These are phyloP conservation scores for Oscheius sp. DNA, from an alignment of 2,888 invertebrate genomes.

Conservation along the genomic window DNA sequence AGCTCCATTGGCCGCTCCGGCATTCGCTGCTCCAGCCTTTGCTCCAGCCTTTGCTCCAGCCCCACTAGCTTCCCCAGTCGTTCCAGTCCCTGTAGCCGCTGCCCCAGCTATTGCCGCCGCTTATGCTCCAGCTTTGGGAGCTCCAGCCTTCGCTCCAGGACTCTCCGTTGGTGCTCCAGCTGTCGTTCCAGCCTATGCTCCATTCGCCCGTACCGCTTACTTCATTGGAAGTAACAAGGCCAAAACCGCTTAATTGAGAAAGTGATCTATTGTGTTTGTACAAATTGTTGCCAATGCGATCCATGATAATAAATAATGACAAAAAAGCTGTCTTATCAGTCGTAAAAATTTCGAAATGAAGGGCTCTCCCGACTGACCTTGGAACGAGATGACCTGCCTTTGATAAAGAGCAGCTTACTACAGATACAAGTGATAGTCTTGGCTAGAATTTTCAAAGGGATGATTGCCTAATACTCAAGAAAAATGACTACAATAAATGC, in stretches of 20 bases:
- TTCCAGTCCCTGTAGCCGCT: not conserved
- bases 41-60: not conserved
- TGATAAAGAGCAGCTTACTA: no score
- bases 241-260: constrained; percentile 27
- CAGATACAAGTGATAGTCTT: no score
- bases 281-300: constrained; percentile 16
- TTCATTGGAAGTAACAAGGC: constrained; percentile 37
- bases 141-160: constrained; percentile 9
- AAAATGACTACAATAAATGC: no score
- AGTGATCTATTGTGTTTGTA: constrained; percentile 12
- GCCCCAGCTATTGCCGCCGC: constrained; percentile 5
- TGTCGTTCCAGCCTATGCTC: constrained; percentile 37
- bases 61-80: not conserved
- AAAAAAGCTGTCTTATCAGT: no score
- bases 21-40: not conserved
- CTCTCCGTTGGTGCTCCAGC: constrained; percentile 10
- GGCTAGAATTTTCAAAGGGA: no score
- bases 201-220: constrained; percentile 33
- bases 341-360: no score
- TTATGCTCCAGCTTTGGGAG: not conserved
- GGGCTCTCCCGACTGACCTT: no score
- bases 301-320: constrained; percentile 11
- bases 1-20: not conserved
- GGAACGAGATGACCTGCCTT: no score
- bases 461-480: no score